Conservation (phyloP, 2,888 invertebrate species). For the Diloba caeruleocephala region DNA sequence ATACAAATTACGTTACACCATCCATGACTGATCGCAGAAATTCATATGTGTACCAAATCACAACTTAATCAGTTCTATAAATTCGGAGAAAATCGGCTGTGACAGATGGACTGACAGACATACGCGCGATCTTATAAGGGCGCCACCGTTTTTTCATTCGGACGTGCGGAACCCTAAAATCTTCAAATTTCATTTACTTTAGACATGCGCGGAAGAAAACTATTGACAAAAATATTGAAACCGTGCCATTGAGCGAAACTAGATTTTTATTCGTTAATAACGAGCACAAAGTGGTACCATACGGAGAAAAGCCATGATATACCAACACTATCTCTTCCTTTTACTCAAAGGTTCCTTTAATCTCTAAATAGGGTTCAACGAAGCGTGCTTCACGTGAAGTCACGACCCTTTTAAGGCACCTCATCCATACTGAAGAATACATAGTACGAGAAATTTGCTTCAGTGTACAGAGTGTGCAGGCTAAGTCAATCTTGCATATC, state of each 20-base stretch:
- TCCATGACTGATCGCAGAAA: too few relatives aligned
- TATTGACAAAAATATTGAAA: not conserved
- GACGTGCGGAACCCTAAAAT: too few relatives aligned
- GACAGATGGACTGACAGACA: too few relatives aligned
- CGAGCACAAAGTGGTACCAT: conserved; percentile 17
- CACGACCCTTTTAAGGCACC: conserved; percentile 51
- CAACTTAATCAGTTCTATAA: too few relatives aligned
- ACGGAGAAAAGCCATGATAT: conserved; percentile 30
- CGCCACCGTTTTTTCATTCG: too few relatives aligned
- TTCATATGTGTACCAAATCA: too few relatives aligned
- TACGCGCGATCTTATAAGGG: too few relatives aligned
- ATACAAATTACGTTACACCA: too few relatives aligned
- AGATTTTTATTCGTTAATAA: not conserved
- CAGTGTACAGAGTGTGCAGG: conserved; percentile 20
- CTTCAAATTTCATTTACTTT: too few relatives aligned
- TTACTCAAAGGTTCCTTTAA: conserved; percentile 50
- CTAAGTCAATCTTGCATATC: conserved; percentile 32
- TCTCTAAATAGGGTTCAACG: conserved; percentile 56
- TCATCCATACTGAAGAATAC: conserved; percentile 22
- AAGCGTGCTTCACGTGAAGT: conserved; percentile 46
- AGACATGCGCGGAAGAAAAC: too few relatives aligned
- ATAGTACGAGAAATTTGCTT: conserved; percentile 25
- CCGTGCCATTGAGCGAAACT: not conserved
- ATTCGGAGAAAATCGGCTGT: too few relatives aligned
- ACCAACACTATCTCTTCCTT: conserved; percentile 45